Percentiles rank a stretch among this genome's conserved stretches.
phyloP scores from a whole-genome alignment of 2,888 invertebrate genomes.

The Drosophila yooni region DNA sequence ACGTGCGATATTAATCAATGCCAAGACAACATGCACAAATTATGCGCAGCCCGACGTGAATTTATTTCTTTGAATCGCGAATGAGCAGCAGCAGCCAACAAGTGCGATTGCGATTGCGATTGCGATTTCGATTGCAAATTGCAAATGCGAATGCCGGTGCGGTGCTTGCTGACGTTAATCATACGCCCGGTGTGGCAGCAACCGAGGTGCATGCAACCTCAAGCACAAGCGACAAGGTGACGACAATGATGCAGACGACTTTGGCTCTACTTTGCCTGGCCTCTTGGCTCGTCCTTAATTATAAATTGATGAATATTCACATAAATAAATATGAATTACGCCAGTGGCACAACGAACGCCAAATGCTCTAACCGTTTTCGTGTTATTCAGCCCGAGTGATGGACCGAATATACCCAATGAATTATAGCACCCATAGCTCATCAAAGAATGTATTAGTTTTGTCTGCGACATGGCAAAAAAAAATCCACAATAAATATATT shows the following conservation, averaged over 20 bases:
- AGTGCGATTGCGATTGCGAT: slow-evolving; percentile 56
- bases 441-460: slow-evolving; percentile 58
- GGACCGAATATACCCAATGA: background rate
- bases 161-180: slow-evolving; percentile 72
- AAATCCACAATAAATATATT: slow-evolving; percentile 24
- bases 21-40: slow-evolving; percentile 75
- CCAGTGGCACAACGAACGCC: slow-evolving; percentile 1
- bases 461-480: slow-evolving; percentile 49
- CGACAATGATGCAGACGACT: slow-evolving; percentile 58
- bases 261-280: slow-evolving; percentile 59
- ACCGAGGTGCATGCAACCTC: slow-evolving; percentile 22
- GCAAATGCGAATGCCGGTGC: slow-evolving; percentile 14
- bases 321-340: slow-evolving; percentile 58
- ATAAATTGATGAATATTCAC: slow-evolving; percentile 68
- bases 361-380: slow-evolving; percentile 8
- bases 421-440: slow-evolving; percentile 34
- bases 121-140: slow-evolving; percentile 21
- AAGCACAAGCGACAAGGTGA: slow-evolving; percentile 47
- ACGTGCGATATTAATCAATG: slow-evolving; percentile 76
- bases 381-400: background rate
- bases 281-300: slow-evolving; percentile 77
- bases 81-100: slow-evolving; percentile 54
- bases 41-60: slow-evolving; percentile 73
- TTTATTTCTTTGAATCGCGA: slow-evolving; percentile 63
- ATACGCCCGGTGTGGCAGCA: slow-evolving; percentile 70